Evolutionary conservation across 2,797 vertebrate species (phyloP), one percentile per base, ranked within the genome.

Genomic region (Babyrousa celebensis): DNA sequence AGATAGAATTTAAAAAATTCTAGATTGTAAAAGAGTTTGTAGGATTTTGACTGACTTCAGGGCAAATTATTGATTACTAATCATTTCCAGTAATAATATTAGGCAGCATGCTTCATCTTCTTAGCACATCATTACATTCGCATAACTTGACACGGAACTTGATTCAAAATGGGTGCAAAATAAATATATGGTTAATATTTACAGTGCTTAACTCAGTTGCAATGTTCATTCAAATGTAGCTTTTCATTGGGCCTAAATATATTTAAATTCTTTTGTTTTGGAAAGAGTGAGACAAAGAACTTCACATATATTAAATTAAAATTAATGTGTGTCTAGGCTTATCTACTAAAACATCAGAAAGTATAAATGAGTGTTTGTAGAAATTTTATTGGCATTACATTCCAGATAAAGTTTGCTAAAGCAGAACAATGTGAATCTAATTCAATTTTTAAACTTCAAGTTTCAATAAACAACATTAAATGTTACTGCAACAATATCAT

Each of bases 341-440:
- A 89, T 97, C 82, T 96, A 84, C 87, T 84, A 97, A 97, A 98
- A 54, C 17, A 94, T 90, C 17, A 92, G 85, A 96, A 98, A 96
- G 3, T 52, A 63, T 91, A 97, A 95, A 94, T 71, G n/a, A 97
- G 82, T 82, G n/a, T 71, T 97, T 97, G 32, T 78, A 96, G 68
- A 92, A 97, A 97, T 54, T 56, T 95, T 94, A 96, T 43, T 94
- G 70, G 54, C 77, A 92, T 93, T 21, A 82, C 21, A 83, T 85
- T 97, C 96, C 82, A 97, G 96, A 97, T 92, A 96, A 78, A 85
- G 25, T 96, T 98, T 65, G 80, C 83, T 95, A 98, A 98, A 95
- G 62, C 43, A 80, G 68, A 98, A 98, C 94, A 93, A 87, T 87
- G 54, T 89, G 92, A 97, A 95, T 96, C 48, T 93, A 97, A 78